Base-by-base conservation (phyloP, 2,888 invertebrate species). In the Macropis europaea region DNA sequence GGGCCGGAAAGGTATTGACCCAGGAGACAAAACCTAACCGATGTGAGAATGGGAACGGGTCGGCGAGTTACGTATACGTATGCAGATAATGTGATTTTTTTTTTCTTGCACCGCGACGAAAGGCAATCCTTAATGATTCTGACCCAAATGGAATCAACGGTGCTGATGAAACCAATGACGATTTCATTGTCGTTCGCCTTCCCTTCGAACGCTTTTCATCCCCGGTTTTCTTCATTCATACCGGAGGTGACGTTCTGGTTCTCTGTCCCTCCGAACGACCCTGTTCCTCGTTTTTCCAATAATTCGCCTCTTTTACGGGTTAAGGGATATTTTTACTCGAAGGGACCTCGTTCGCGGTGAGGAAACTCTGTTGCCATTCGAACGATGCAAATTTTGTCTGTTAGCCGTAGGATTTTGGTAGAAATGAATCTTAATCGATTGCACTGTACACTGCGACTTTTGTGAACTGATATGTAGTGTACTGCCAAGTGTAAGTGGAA, bases 121-220 rank as follows among this genome's bases (percentile, higher is more conserved):
- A 72, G 77, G 68, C 76, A 62, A 81, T 77, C 74, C 81, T 76
- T 86, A 86, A 86, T 83, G 85, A 86, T 83, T 74, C 79, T 77
- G 82, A 83, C 79, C 84, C 57, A 86, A 75, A 86, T 82, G 67
- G 45, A 69, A 79, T 82, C 68, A 68, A 54, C 63, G 60, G 57
- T 69, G 68, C 56, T 61, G 68, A 71, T 60, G 54, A 56, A 43
- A 64, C 61, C 70, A 61, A 82, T 73, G 70, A 70, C 56, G 50
- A n/a, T 63, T 42, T 66, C 68, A 72, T 76, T 68, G 63, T 72
- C 17, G 50, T 6, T n/a, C 3, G 30, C 17, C 32, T 52, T 50
- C 53, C 53, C 13, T 48, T 53, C 57, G 40, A 42, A 56, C 28
- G 30, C 54, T 45, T 69, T 57, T 69, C 52, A 52, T 38, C 59